A percentile compares a stretch with the other conserved stretches of the same genome.
phyloP scores from a whole-genome alignment of 2,888 invertebrate genomes.

The Pyrgus malvae region DNA sequence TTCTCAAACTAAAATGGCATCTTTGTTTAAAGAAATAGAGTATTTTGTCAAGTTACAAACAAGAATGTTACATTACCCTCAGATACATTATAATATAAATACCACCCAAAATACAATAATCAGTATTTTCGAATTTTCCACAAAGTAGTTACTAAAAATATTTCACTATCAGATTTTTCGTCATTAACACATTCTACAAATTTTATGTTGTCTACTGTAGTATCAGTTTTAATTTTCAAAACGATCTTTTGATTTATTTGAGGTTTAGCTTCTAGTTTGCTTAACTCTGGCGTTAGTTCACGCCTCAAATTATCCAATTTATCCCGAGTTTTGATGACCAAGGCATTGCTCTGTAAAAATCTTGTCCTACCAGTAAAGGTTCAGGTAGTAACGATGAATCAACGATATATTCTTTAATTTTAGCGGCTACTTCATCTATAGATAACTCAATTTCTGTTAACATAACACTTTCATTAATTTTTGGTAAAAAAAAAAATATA shows the following conservation, averaged over 20 bases:
- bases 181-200: not conserved
- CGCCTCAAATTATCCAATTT: not conserved
- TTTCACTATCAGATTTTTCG: not conserved
- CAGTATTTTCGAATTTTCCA: not conserved
- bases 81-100: not conserved
- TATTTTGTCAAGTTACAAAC: not conserved
- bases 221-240: not conserved
- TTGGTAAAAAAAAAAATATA: not conserved
- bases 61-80: not conserved
- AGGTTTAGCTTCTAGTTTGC: not conserved
- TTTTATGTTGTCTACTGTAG: not conserved
- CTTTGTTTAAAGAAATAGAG: not conserved
- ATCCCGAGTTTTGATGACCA: not conserved
- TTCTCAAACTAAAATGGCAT: not conserved
- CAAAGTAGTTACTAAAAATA: not conserved
- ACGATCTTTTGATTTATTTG: not conserved
- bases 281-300: not conserved
- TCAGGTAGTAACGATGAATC: conserved; percentile 1
- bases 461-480: not conserved
- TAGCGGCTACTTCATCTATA: conserved; percentile 1
- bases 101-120: no score
- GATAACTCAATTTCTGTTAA: not conserved
- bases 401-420: not conserved
- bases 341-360: not conserved
- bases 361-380: not conserved